Percentiles rank a stretch among this genome's conserved stretches.
These are phyloP conservation scores for Salminus brasiliensis DNA, from an alignment of 2,113 vertebrate species.

Conservation along the genomic window DNA sequence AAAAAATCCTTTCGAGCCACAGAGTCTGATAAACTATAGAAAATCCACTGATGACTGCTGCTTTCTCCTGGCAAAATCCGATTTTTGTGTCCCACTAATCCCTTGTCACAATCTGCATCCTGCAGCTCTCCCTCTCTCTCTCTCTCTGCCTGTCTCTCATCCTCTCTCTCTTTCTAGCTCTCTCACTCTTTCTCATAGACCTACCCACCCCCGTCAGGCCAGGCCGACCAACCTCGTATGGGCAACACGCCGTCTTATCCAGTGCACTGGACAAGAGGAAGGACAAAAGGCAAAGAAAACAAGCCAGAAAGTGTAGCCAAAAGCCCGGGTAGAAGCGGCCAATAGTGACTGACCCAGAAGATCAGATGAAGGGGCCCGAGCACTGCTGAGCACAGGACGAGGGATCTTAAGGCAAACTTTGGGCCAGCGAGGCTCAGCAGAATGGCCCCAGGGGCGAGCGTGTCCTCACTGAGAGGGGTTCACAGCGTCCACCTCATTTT, in stretches of 20 bases:
- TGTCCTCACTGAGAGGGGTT: slow-evolving; percentile 60
- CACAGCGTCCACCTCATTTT: slow-evolving; percentile 30
- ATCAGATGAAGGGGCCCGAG: slow-evolving; percentile 61
- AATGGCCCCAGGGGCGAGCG: slow-evolving; percentile 49
- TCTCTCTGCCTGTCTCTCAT: slow-evolving; percentile 59
- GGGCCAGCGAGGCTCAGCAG: slow-evolving; percentile 42
- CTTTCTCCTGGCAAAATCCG: slow-evolving; percentile 89
- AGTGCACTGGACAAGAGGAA: neutral
- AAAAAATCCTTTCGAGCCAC: slow-evolving; percentile 68
- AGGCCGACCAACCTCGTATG: slow-evolving; percentile 70
- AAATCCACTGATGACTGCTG: slow-evolving; percentile 85
- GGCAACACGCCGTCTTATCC: slow-evolving; percentile 49
- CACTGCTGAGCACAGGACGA: slow-evolving; percentile 52
- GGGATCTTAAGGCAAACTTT: slow-evolving; percentile 60
- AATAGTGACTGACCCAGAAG: slow-evolving; percentile 57
- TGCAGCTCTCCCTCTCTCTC: slow-evolving; percentile 69
- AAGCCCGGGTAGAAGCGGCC: slow-evolving; percentile 40
- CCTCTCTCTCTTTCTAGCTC: slow-evolving; percentile 61
- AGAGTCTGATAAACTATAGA: slow-evolving; percentile 83
- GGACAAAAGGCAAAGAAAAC: neutral
- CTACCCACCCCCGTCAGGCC: slow-evolving; percentile 74
- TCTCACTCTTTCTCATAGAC: slow-evolving; percentile 72
- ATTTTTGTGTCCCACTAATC: slow-evolving; percentile 94
- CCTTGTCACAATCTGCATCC: slow-evolving; percentile 89
- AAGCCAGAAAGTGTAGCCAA: neutral